phyloP scores from a whole-genome alignment of 2,797 vertebrate genomes.

The Pristis pectinata region DNA sequence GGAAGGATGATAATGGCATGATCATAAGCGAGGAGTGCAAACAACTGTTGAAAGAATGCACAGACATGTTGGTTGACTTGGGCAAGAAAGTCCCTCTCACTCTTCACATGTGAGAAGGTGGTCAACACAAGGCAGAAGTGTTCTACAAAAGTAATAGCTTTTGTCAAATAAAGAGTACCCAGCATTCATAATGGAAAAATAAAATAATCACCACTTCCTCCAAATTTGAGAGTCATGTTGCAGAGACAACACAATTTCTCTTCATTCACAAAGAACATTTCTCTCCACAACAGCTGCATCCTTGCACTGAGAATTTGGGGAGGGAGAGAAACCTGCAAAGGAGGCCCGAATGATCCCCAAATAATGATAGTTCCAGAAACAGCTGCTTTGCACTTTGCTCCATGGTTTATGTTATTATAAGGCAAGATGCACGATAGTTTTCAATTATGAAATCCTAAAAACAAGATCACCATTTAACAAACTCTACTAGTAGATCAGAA shows the following conservation, averaged over 20 bases:
- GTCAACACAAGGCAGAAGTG: neutral
- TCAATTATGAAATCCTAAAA: conserved; percentile 2
- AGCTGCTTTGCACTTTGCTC: neutral
- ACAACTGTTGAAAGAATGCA: neutral
- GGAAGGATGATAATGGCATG: neutral
- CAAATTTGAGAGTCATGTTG: neutral
- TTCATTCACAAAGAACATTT: neutral
- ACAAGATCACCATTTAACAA: neutral
- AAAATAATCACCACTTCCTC: neutral
- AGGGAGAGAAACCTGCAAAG: neutral
- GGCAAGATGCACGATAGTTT: neutral
- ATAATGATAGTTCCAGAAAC: neutral
- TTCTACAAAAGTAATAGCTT: neutral
- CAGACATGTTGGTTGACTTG: too few relatives aligned
- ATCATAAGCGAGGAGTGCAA: neutral
- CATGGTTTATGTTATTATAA: neutral
- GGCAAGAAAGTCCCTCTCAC: neutral
- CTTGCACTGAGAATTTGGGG: neutral
- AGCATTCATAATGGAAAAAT: neutral
- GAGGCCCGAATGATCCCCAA: neutral
- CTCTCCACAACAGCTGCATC: neutral
- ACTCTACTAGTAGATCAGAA: neutral
- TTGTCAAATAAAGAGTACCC: neutral
- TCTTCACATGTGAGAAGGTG: neutral
- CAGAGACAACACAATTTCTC: neutral